phyloP scores from a whole-genome alignment of 2,113 vertebrate species.

The Peromyscus polionotus region DNA sequence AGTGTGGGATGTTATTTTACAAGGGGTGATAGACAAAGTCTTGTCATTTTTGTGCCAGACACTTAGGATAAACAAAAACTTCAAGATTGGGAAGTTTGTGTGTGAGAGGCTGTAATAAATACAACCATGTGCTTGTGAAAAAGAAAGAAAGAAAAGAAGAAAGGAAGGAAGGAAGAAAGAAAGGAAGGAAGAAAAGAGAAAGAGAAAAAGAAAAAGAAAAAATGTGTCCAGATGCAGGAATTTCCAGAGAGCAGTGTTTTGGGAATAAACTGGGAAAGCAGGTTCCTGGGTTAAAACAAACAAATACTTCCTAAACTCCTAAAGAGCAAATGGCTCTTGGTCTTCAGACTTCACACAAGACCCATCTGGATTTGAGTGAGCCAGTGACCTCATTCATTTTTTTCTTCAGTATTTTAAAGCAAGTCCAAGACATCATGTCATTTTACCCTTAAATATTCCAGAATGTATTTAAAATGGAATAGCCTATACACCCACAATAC shows the following conservation, averaged over 20 bases:
- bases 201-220: background rate
- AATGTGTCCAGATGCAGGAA: background rate
- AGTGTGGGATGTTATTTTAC: background rate
- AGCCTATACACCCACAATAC: background rate
- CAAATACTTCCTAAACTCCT: background rate
- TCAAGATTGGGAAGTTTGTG: background rate
- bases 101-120: constrained; percentile 25
- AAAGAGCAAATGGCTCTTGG: background rate
- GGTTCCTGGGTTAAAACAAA: background rate
- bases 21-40: background rate
- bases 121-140: background rate
- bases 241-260: background rate
- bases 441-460: constrained; percentile 14
- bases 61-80: constrained; percentile 35
- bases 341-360: background rate
- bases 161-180: background rate
- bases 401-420: constrained; percentile 48
- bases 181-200: no score
- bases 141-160: background rate
- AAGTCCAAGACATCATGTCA: background rate
- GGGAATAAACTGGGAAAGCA: background rate
- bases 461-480: background rate
- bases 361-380: background rate
- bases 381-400: background rate
- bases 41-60: constrained; percentile 37